Conservation (phyloP, 2,888 invertebrate genomes). For the Pediacus dermestoides region DNA sequence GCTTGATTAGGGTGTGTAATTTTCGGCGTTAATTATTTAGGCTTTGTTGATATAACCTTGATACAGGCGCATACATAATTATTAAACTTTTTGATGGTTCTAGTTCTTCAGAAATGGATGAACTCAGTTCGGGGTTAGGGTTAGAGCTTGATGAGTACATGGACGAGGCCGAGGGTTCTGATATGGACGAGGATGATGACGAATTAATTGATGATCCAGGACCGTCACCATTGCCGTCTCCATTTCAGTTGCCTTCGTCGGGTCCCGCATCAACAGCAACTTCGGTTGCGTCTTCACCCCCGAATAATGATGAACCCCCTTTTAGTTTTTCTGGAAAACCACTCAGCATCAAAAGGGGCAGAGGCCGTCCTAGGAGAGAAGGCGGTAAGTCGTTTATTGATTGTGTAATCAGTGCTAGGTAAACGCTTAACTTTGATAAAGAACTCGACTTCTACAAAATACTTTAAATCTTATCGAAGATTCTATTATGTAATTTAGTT, state of each 20-base stretch:
- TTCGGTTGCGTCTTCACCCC: constrained; percentile 60
- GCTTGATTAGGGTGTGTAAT: not conserved
- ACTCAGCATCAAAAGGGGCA: constrained; percentile 69
- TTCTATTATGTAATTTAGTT: no score
- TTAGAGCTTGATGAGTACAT: constrained; percentile 66
- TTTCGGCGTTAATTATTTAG: constrained; percentile 2
- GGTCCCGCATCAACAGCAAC: constrained; percentile 66
- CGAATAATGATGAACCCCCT: constrained; percentile 58
- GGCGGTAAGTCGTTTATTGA: no score
- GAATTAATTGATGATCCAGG: constrained; percentile 55
- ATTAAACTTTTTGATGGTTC: constrained; percentile 15
- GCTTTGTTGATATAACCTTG: constrained; percentile 20
- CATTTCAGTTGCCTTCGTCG: constrained; percentile 49
- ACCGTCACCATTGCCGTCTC: constrained; percentile 44
- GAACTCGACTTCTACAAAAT: no score
- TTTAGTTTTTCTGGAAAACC: constrained; percentile 60
- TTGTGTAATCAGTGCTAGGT: no score
- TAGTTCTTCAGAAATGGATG: constrained; percentile 43
- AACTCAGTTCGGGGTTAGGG: constrained; percentile 46
- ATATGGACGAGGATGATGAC: constrained; percentile 70
- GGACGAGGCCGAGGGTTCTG: constrained; percentile 70
- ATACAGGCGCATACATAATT: constrained; percentile 10
- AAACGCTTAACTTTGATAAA: no score
- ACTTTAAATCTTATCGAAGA: no score
- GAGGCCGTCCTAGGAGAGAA: constrained; percentile 78